phyloP scores from a whole-genome alignment of 1,140 invertebrate species.

The Bradysia coprophila region DNA sequence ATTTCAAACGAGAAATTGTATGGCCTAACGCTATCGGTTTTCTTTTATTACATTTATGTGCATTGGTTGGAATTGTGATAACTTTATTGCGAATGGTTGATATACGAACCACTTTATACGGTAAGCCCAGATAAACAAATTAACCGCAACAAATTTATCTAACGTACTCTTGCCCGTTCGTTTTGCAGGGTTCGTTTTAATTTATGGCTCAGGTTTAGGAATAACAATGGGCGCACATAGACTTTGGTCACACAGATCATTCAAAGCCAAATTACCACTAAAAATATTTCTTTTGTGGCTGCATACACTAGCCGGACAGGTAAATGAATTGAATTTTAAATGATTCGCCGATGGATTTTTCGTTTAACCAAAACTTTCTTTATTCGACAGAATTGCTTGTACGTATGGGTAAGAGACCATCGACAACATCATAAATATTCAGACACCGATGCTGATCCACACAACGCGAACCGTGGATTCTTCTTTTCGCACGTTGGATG shows the following conservation, averaged over 20 bases:
- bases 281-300: conserved; percentile 11
- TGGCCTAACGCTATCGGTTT: conserved; percentile 32
- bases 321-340: too few relatives aligned
- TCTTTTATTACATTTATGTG: conserved; percentile 25
- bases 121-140: conserved; percentile 20
- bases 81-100: conserved; percentile 16
- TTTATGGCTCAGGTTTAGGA: conserved; percentile 9
- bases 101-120: conserved; percentile 19
- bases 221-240: conserved; percentile 46
- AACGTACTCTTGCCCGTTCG: not conserved
- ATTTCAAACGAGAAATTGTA: conserved; percentile 28
- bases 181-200: conserved; percentile 3
- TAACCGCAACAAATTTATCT: not conserved
- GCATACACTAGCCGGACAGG: conserved; percentile 9
- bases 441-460: conserved; percentile 52
- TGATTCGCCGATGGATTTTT: not conserved
- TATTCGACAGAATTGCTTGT: conserved; percentile 13
- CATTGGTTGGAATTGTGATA: conserved; percentile 11
- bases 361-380: too few relatives aligned
- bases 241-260: conserved; percentile 43
- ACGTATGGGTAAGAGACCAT: conserved; percentile 36
- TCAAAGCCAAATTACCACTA: conserved; percentile 36
- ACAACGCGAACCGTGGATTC: conserved; percentile 47
- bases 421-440: conserved; percentile 41
- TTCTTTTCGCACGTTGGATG: conserved; percentile 78